phyloP scores from a whole-genome alignment of 2,797 vertebrate genomes.

The Eleutherodactylus coqui region DNA sequence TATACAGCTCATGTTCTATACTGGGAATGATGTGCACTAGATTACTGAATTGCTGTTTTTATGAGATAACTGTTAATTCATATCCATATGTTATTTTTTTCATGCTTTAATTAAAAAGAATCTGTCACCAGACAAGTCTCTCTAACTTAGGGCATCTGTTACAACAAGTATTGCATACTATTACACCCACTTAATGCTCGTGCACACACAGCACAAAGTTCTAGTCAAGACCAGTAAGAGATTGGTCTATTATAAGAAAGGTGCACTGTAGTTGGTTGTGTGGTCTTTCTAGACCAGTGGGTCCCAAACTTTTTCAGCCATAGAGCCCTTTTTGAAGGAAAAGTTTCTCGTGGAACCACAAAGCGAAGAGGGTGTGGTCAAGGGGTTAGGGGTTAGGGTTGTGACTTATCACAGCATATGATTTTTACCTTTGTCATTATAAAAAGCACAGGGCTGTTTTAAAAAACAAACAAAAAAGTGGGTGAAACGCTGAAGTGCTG shows the following conservation, averaged over 20 bases:
- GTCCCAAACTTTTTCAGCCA: too few species aligned
- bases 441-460: too few species aligned
- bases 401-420: too few species aligned
- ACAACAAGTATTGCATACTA: neutral
- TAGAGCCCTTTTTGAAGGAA: too few species aligned
- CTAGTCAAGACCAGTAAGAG: neutral
- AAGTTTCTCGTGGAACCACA: too few species aligned
- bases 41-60: constrained; percentile 11
- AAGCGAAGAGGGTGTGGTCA: too few species aligned
- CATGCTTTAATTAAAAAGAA: neutral
- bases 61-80: neutral
- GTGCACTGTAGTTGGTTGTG: neutral
- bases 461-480: too few species aligned
- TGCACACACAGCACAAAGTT: too few species aligned
- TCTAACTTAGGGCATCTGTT: neutral
- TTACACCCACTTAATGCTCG: neutral
- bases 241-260: neutral
- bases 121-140: neutral
- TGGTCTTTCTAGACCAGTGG: neutral
- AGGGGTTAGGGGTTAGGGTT: too few species aligned
- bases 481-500: too few species aligned
- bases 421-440: too few species aligned
- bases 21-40: neutral
- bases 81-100: neutral
- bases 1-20: constrained; percentile 5